phyloP scores from a whole-genome alignment of 2,797 vertebrate species.

The Podargus strigoides region DNA sequence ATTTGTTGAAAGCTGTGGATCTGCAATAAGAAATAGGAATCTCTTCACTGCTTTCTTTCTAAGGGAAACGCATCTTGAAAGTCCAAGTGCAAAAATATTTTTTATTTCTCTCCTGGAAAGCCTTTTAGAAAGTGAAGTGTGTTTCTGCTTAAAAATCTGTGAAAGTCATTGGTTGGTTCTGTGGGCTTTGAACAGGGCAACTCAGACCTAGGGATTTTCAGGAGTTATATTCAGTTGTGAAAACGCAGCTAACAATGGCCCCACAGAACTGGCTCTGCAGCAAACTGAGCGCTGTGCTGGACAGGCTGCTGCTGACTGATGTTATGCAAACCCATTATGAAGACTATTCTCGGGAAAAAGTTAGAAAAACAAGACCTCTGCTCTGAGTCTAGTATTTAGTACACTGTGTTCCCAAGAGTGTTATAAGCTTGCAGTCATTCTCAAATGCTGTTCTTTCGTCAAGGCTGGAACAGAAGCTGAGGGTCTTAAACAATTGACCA shows the following conservation, averaged over 20 bases:
- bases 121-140: background rate
- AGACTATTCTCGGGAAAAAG: background rate
- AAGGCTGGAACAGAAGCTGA: background rate
- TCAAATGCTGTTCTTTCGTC: background rate
- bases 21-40: background rate
- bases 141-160: background rate
- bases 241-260: background rate
- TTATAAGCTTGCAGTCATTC: background rate
- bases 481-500: background rate
- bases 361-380: background rate
- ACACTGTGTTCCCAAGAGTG: background rate
- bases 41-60: background rate
- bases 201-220: background rate
- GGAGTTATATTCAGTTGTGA: background rate
- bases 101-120: background rate
- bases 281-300: accelerated
- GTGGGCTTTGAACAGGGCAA: background rate
- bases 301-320: background rate
- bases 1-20: background rate
- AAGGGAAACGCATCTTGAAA: background rate
- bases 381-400: background rate
- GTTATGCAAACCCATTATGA: background rate
- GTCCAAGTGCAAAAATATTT: background rate
- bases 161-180: background rate
- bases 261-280: accelerated